phyloP scores from a whole-genome alignment of 1,140 invertebrate species.

The Mycetomoellerius zeteki region DNA sequence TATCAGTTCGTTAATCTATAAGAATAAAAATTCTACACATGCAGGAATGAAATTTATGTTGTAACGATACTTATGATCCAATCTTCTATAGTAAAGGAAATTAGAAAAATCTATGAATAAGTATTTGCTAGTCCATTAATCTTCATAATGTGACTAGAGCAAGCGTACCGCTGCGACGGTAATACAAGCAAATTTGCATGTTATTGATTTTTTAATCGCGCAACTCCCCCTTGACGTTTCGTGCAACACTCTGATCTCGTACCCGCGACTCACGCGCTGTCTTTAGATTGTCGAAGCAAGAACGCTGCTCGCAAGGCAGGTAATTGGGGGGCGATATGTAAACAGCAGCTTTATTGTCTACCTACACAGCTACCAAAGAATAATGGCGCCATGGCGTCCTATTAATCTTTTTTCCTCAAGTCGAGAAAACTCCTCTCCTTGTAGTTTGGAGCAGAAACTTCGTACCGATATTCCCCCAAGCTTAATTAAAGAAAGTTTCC shows the following conservation, averaged over 20 bases:
- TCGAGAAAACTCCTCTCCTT: not conserved
- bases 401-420: slow-evolving; percentile 23
- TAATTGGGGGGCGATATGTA: slow-evolving; percentile 39
- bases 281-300: slow-evolving; percentile 36
- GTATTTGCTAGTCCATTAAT: slow-evolving; percentile 26
- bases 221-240: slow-evolving; percentile 50
- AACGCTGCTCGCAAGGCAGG: slow-evolving; percentile 9
- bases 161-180: slow-evolving; percentile 31
- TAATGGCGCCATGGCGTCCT: slow-evolving; percentile 16
- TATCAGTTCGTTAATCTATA: not conserved
- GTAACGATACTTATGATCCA: not conserved
- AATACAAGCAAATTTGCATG: slow-evolving; percentile 53
- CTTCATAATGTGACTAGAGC: slow-evolving; percentile 46
- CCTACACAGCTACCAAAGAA: slow-evolving; percentile 4
- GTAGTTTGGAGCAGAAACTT: slow-evolving; percentile 28
- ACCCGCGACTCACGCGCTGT: slow-evolving; percentile 24
- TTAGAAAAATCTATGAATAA: slow-evolving; percentile 40
- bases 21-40: not conserved
- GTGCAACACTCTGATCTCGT: slow-evolving; percentile 33
- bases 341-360: slow-evolving; percentile 54
- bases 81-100: slow-evolving; percentile 1
- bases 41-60: not conserved
- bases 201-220: slow-evolving; percentile 57
- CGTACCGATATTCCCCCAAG: slow-evolving; percentile 35
- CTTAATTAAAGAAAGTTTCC: slow-evolving; percentile 54